phyloP scores from a whole-genome alignment of 2,888 invertebrate species.

The Leucania comma region DNA sequence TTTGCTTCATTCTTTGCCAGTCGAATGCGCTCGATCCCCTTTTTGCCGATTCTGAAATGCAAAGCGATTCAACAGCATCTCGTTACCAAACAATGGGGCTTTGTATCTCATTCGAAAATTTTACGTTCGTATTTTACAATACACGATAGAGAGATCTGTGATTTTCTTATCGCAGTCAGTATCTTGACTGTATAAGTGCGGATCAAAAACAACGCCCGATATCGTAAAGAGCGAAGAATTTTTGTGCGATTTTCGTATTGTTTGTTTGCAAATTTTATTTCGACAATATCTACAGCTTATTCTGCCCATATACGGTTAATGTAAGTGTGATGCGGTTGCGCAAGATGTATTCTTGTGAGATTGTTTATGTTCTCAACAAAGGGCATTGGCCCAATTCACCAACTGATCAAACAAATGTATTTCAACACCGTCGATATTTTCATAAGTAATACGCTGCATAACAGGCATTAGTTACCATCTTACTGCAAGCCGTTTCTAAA shows the following conservation, averaged over 20 bases:
- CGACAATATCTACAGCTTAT: slow-evolving; percentile 3
- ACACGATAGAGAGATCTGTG: slow-evolving; percentile 67
- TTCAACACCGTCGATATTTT: slow-evolving; percentile 19
- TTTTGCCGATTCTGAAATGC: slow-evolving; percentile 69
- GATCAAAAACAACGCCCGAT: slow-evolving; percentile 52
- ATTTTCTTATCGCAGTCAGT: slow-evolving; percentile 62
- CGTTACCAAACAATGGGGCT: slow-evolving; percentile 79
- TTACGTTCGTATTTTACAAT: slow-evolving; percentile 75
- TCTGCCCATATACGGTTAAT: slow-evolving; percentile 4
- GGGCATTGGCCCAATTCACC: slow-evolving; percentile 29
- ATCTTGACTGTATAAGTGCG: slow-evolving; percentile 59
- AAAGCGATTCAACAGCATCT: slow-evolving; percentile 71
- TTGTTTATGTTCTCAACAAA: slow-evolving; percentile 39
- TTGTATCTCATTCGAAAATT: slow-evolving; percentile 76
- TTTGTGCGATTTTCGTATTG: slow-evolving; percentile 19
- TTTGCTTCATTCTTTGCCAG: slow-evolving; percentile 61
- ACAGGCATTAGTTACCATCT: neutral
- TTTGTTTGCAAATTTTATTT: slow-evolving; percentile 43
- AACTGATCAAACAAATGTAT: slow-evolving; percentile 42
- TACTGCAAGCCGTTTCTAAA: slow-evolving; percentile 5
- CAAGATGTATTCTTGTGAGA: slow-evolving; percentile 28
- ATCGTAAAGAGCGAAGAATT: slow-evolving; percentile 25
- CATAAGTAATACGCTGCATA: neutral
- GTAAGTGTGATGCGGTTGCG: slow-evolving; percentile 20
- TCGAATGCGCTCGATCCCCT: slow-evolving; percentile 64